phyloP scores from a whole-genome alignment of 2,888 invertebrate species.

The Philaethria dido region DNA sequence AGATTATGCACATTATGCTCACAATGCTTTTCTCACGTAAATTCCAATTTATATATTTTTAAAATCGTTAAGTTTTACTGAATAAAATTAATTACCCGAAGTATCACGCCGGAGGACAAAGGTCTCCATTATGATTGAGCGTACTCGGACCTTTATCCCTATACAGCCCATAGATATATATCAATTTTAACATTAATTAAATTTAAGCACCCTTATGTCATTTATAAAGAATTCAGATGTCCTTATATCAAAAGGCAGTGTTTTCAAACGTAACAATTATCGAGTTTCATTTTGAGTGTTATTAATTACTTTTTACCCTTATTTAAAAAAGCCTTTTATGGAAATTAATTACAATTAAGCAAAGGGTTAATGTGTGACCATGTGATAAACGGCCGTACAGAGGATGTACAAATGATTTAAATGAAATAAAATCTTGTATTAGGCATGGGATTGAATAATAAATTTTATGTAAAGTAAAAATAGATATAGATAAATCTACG shows the following conservation, averaged over 20 bases:
- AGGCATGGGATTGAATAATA: neutral
- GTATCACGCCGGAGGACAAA: constrained; percentile 6
- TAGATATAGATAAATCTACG: too few relatives aligned
- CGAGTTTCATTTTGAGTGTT: constrained; percentile 13
- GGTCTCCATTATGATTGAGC: constrained; percentile 25
- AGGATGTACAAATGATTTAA: constrained; percentile 3
- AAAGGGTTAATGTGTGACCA: constrained; percentile 14
- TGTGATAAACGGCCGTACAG: neutral
- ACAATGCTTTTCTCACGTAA: too few relatives aligned
- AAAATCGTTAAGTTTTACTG: neutral
- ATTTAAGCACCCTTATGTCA: constrained; percentile 25
- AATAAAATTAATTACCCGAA: constrained; percentile 20
- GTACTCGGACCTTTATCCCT: constrained; percentile 11
- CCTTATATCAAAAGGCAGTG: constrained; percentile 10
- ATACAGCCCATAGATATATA: constrained; percentile 20
- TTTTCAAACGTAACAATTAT: constrained; percentile 22
- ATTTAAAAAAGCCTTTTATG: constrained; percentile 7
- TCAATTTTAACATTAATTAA: constrained; percentile 27
- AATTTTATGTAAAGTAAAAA: neutral
- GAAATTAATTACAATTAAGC: constrained; percentile 6
- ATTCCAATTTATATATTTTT: too few relatives aligned
- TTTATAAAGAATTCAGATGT: constrained; percentile 10
- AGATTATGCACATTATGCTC: too few relatives aligned
- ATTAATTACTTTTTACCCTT: constrained; percentile 16
- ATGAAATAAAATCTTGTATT: neutral